Evolutionary conservation across 1,140 invertebrate species (phyloP), one percentile per base, ranked within the genome.

Genomic region (Ladona fulva): DNA sequence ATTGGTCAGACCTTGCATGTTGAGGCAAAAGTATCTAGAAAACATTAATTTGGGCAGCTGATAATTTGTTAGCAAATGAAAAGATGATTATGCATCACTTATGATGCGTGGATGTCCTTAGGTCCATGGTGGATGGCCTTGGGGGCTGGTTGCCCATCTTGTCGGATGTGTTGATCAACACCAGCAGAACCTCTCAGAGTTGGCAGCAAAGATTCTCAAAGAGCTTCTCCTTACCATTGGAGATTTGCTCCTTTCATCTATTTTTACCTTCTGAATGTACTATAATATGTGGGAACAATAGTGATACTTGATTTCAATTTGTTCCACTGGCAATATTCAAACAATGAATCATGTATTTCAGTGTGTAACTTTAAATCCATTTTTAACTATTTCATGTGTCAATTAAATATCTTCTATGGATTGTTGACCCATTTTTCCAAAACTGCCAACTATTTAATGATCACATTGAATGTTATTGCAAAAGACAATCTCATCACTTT

Each of bases 81-180:
- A 37, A 1, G 8, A 37, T 37, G 8, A 37, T 37, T 37, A 37
- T 37, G 29, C 29, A 37, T 37, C 29, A 37, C 29, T 37, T 37
- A 37, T 37, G 29, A 22, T 66, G 52, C 16, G 52, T 66, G 52
- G 52, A 66, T 66, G n/a, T 66, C 52, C n/a, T 22, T 66, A 66
- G 52, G 52, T 66, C 52, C 52, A 66, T 66, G 52, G 52, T 66
- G 52, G 52, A 66, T 66, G 52, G n/a, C 52, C 52, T 66, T 66
- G 52, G 52, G 52, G 52, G 52, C 52, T 66, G 52, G 52, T 66
- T 66, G 52, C 52, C 52, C 52, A 19, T 66, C 52, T 66, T 66
- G 52, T 66, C 52, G 52, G 52, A 66, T 66, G 52, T 66, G 52
- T 66, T 66, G 52, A 66, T 16, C 52, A 66, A 16, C 14, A 66